Evolutionary conservation across 2,888 invertebrate genomes (phyloP).

Genomic region (Junonia oenone): DNA sequence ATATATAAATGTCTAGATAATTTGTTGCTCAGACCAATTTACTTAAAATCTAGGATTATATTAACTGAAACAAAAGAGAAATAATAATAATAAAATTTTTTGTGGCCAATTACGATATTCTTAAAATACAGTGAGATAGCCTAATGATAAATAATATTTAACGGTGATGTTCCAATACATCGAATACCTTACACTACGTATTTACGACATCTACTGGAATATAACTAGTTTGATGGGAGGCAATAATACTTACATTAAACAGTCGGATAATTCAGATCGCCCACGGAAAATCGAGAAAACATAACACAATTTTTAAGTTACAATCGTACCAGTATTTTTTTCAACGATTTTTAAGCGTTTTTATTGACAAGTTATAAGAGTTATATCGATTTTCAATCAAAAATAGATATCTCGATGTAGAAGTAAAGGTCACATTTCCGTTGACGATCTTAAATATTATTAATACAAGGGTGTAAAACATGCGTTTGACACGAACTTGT

Average conservation of each 20-base stretch:
- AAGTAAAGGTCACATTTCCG: not conserved
- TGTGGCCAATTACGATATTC: conserved; percentile 6
- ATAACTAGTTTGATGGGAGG: conserved; percentile 7
- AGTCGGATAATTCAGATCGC: conserved; percentile 8
- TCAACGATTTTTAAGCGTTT: too few species aligned
- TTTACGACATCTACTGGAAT: conserved; percentile 15
- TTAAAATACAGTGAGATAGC: not conserved
- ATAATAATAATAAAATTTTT: conserved; percentile 1
- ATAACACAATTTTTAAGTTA: not conserved
- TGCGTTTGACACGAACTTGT: not conserved
- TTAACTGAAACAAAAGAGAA: conserved; percentile 1
- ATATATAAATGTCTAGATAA: conserved; percentile 25
- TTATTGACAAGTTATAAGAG: too few species aligned
- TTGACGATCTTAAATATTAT: not conserved
- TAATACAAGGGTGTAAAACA: conserved; percentile 4
- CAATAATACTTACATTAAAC: conserved; percentile 15
- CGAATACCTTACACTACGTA: conserved; percentile 3
- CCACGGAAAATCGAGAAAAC: not conserved
- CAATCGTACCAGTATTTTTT: not conserved
- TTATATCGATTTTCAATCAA: not conserved
- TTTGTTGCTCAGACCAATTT: conserved; percentile 25
- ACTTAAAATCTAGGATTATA: conserved; percentile 17
- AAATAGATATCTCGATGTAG: not conserved
- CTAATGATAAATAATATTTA: conserved; percentile 8
- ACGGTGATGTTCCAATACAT: conserved; percentile 9